phyloP scores from a whole-genome alignment of 2,797 vertebrate species.

The Sebastes taczanowskii region DNA sequence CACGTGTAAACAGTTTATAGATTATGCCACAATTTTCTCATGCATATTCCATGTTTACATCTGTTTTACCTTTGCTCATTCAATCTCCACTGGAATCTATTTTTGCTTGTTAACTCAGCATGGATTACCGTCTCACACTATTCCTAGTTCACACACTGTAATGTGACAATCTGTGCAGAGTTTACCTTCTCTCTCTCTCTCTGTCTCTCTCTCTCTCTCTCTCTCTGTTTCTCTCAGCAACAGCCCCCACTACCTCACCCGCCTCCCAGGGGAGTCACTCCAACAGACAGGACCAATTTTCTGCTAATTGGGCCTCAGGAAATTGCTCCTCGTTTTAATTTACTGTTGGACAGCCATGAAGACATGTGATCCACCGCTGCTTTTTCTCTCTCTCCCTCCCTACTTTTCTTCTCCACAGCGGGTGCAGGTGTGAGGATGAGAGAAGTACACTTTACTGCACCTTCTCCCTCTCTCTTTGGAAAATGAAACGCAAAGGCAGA shows the following conservation, averaged over 20 bases:
- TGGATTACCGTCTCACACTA: not conserved
- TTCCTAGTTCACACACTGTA: constrained; percentile 30
- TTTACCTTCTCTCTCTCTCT: constrained; percentile 29
- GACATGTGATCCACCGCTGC: constrained; percentile 75
- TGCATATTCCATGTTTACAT: not conserved
- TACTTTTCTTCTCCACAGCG: constrained; percentile 16
- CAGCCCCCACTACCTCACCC: constrained; percentile 11
- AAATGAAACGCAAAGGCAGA: constrained; percentile 37
- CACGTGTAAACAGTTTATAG: not conserved
- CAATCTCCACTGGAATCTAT: not conserved
- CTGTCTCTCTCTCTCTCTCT: constrained; percentile 3
- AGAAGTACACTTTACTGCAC: not conserved
- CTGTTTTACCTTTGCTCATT: not conserved
- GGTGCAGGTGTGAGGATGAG: constrained; percentile 70
- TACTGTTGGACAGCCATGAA: constrained; percentile 82
- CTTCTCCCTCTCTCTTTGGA: constrained; percentile 1
- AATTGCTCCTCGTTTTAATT: constrained; percentile 88
- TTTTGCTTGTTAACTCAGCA: not conserved
- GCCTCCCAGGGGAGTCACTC: constrained; percentile 68
- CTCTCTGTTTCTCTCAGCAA: constrained; percentile 18
- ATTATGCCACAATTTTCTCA: not conserved
- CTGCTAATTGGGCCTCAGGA: constrained; percentile 86
- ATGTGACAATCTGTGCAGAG: constrained; percentile 34
- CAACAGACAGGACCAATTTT: constrained; percentile 85
- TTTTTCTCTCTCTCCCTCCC: constrained; percentile 38